These are phyloP conservation scores for Bruchidius siliquastri DNA, from an alignment of 2,888 invertebrate species.

Conservation along the genomic window DNA sequence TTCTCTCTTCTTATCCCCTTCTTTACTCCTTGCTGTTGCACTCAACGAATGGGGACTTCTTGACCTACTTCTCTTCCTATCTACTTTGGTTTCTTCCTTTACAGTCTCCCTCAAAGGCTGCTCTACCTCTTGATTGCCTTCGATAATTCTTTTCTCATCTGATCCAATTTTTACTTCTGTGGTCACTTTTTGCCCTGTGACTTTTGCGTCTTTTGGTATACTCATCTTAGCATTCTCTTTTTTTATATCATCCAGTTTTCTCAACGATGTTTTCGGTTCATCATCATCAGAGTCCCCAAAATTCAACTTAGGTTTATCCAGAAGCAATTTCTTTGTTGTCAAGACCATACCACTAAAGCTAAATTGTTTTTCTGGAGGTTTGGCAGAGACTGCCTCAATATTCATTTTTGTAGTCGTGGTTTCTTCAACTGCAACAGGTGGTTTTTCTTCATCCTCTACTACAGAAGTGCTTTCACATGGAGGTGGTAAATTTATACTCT, in stretches of 20 bases:
- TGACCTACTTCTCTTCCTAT: constrained; percentile 8
- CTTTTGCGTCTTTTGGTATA: neutral
- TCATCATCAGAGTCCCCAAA: constrained; percentile 36
- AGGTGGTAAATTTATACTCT: constrained; percentile 13
- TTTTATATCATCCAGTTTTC: constrained; percentile 23
- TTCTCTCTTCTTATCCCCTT: constrained; percentile 9
- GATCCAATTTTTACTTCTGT: neutral
- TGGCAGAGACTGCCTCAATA: neutral
- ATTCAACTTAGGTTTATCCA: constrained; percentile 32
- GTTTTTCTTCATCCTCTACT: neutral
- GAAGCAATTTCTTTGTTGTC: constrained; percentile 30
- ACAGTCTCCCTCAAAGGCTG: constrained; percentile 1
- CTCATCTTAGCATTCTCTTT: constrained; percentile 6
- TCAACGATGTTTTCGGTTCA: constrained; percentile 20
- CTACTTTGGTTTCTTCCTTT: constrained; percentile 3
- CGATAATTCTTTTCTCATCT: constrained; percentile 1
- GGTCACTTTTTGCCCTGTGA: constrained; percentile 3
- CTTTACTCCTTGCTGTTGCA: constrained; percentile 1
- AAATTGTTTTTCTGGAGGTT: constrained; percentile 21
- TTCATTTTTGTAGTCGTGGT: neutral
- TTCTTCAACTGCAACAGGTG: neutral
- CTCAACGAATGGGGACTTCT: constrained; percentile 1
- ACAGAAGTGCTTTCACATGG: neutral
- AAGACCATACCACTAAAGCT: constrained; percentile 32
- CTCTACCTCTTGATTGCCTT: constrained; percentile 5